Evolutionary conservation across 1,140 invertebrate species (phyloP).

Genomic region (Polyergus mexicanus): DNA sequence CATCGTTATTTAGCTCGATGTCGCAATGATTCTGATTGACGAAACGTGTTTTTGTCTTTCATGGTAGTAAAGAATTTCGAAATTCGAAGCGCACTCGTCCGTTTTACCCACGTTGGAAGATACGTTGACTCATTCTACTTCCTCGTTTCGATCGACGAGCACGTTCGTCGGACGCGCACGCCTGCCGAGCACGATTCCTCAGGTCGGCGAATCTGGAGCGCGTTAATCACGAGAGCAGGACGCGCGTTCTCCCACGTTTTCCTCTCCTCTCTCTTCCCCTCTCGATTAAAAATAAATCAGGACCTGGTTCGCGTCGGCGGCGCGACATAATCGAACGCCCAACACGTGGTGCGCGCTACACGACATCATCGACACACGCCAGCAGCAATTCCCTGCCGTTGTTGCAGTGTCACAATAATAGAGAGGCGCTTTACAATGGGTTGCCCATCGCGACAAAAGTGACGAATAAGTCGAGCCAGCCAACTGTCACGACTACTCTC

Average conservation of each 20-base stretch:
- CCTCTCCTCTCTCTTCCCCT: too few species aligned
- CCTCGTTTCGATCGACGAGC: constrained; percentile 32
- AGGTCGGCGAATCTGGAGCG: constrained; percentile 51
- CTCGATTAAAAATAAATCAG: constrained; percentile 56
- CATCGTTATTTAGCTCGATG: neutral
- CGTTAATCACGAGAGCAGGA: constrained; percentile 42
- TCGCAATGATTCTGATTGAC: neutral
- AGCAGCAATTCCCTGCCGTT: neutral
- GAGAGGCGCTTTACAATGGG: neutral
- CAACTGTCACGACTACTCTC: neutral
- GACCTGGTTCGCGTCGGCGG: constrained; percentile 6
- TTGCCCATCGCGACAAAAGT: constrained; percentile 47
- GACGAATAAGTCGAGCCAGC: constrained; percentile 55
- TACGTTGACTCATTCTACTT: constrained; percentile 18
- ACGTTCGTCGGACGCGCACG: neutral
- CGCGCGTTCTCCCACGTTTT: constrained; percentile 38
- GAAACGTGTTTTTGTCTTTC: neutral
- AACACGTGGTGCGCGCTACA: constrained; percentile 6
- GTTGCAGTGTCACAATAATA: constrained; percentile 26
- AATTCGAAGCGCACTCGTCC: neutral
- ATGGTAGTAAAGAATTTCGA: neutral
- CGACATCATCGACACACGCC: neutral
- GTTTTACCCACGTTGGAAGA: neutral
- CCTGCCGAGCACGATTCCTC: constrained; percentile 15
- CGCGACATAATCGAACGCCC: constrained; percentile 27